Evolutionary conservation across 2,888 invertebrate genomes (phyloP).

Genomic region (Drosophila tripunctata): DNA sequence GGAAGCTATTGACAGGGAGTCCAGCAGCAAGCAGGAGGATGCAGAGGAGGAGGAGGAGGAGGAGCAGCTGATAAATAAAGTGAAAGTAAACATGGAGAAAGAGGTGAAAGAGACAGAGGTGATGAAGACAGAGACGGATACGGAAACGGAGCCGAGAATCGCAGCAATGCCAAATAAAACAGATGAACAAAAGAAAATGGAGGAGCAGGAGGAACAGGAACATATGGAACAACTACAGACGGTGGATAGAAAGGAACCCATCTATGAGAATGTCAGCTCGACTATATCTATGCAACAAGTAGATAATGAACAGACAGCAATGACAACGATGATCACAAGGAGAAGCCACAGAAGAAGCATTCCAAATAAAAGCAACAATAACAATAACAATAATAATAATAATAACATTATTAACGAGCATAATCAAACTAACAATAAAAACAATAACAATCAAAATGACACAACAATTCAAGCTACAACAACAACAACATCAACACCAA

Average conservation of each 20-base stretch:
- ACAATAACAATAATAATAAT: constrained; percentile 59
- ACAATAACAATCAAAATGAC: constrained; percentile 48
- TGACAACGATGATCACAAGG: constrained; percentile 37
- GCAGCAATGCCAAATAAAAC: constrained; percentile 65
- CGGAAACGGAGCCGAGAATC: neutral
- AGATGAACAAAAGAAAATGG: constrained; percentile 67
- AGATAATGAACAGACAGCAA: constrained; percentile 70
- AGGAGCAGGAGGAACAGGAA: constrained; percentile 32
- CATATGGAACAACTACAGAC: constrained; percentile 17
- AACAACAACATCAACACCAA: no score
- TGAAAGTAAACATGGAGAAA: constrained; percentile 2
- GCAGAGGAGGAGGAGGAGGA: constrained; percentile 19
- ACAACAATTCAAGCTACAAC: constrained; percentile 31
- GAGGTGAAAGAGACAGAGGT: constrained; percentile 5
- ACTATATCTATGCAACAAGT: constrained; percentile 75
- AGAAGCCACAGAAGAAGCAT: constrained; percentile 65
- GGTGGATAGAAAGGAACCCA: constrained; percentile 75
- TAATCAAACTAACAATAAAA: constrained; percentile 54
- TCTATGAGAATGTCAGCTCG: constrained; percentile 84
- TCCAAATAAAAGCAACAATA: constrained; percentile 65
- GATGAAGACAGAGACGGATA: constrained; percentile 2
- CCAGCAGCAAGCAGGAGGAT: constrained; percentile 41
- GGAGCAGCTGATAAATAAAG: constrained; percentile 16
- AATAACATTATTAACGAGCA: constrained; percentile 53
- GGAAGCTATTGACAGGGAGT: constrained; percentile 86